phyloP scores from a whole-genome alignment of 2,113 vertebrate species.

The Lamprotornis superbus region DNA sequence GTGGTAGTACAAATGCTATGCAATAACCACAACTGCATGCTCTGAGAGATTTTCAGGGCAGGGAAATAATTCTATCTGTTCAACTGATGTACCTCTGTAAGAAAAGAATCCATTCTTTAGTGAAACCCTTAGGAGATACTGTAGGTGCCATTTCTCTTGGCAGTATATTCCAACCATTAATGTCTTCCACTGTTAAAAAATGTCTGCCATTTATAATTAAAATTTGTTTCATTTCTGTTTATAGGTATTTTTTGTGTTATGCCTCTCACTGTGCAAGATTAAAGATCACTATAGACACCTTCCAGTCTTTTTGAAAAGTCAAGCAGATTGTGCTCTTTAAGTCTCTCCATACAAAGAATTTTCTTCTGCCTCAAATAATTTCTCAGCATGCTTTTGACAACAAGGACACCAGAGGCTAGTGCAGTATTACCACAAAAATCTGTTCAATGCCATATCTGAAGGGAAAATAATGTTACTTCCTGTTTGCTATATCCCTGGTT shows the following conservation, averaged over 20 bases:
- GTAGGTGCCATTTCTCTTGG: neutral
- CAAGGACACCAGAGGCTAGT: neutral
- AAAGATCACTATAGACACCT: neutral
- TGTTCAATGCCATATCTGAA: neutral
- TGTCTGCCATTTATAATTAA: neutral
- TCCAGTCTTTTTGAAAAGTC: neutral
- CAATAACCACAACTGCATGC: neutral
- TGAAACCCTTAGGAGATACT: neutral
- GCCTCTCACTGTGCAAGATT: neutral
- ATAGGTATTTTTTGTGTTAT: neutral
- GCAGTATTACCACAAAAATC: neutral
- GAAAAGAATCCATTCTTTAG: neutral
- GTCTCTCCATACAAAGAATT: neutral
- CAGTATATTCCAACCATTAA: neutral
- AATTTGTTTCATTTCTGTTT: neutral
- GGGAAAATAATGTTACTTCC: neutral
- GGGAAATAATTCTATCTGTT: neutral
- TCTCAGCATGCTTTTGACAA: neutral
- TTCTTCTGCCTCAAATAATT: neutral
- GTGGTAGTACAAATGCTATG: neutral
- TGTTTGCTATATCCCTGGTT: neutral
- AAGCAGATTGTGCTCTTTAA: neutral
- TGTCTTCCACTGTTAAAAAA: neutral
- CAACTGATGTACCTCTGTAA: neutral
- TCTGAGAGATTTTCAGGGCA: neutral